Conservation (phyloP, 2,797 vertebrate genomes). For the Hephaestus fuliginosus region DNA sequence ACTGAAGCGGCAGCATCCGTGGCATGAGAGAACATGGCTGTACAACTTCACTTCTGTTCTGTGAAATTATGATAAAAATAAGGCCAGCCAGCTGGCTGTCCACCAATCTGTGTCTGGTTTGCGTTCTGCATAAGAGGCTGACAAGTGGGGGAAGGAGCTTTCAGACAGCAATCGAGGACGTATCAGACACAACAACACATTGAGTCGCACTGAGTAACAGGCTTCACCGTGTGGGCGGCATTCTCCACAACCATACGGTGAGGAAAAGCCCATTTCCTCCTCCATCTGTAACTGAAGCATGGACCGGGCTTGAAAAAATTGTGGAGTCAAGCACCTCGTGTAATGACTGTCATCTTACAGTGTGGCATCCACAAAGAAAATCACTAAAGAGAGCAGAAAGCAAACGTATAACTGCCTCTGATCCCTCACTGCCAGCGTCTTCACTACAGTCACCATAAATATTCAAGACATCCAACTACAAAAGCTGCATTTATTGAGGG, state of each 20-base stretch:
- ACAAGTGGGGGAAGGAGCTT: conserved; percentile 10
- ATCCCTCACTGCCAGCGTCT: not conserved
- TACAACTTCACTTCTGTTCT: conserved; percentile 58
- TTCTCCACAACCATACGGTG: conserved; percentile 16
- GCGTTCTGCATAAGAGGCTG: conserved; percentile 11
- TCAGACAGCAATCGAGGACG: conserved; percentile 27
- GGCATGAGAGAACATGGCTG: conserved; percentile 56
- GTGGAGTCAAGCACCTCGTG: conserved; percentile 4
- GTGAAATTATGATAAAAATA: conserved; percentile 89
- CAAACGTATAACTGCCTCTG: not conserved
- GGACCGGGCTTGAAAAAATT: not conserved
- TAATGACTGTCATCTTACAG: conserved; percentile 3
- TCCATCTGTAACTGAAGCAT: conserved; percentile 15
- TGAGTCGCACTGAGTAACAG: conserved; percentile 26
- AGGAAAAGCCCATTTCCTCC: conserved; percentile 30
- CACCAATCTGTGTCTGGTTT: conserved; percentile 31
- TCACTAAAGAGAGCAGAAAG: not conserved
- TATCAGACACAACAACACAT: conserved; percentile 38
- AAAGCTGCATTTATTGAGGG: not conserved
- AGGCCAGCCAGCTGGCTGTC: conserved; percentile 61
- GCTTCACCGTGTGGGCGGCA: conserved; percentile 17
- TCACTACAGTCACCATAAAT: not conserved
- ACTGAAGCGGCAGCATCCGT: conserved; percentile 70
- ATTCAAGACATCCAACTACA: not conserved
- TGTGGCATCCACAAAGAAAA: conserved; percentile 1